These are phyloP conservation scores for Yponomeuta cagnagella DNA, from an alignment of 2,888 invertebrate genomes.

Conservation along the genomic window DNA sequence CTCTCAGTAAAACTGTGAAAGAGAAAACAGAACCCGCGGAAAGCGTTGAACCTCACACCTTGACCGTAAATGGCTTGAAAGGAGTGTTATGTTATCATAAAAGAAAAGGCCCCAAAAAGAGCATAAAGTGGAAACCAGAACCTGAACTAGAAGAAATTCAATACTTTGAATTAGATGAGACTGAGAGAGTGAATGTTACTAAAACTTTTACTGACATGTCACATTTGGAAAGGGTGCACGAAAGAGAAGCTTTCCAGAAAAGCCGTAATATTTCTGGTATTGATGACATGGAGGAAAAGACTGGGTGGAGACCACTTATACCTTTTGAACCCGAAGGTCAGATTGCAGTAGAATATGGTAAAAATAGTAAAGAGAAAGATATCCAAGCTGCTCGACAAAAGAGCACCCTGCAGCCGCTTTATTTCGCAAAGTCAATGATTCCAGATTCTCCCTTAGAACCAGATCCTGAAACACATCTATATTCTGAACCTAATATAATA, in stretches of 20 bases:
- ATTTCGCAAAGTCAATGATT: constrained; percentile 87
- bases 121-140: constrained; percentile 88
- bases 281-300: constrained; percentile 89
- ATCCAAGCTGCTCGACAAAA: constrained; percentile 92
- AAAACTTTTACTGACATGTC: constrained; percentile 94
- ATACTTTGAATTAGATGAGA: constrained; percentile 96
- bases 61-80: constrained; percentile 77
- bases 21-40: constrained; percentile 56
- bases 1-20: constrained; percentile 31
- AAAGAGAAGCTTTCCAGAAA: constrained; percentile 88
- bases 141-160: constrained; percentile 86
- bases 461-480: constrained; percentile 85
- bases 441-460: constrained; percentile 93
- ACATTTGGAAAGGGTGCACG: constrained; percentile 89
- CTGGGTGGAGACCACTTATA: constrained; percentile 83
- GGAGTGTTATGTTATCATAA: constrained; percentile 86
- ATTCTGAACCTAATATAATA: constrained; percentile 87
- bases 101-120: constrained; percentile 86
- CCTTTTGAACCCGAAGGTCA: constrained; percentile 81
- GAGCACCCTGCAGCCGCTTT: constrained; percentile 86
- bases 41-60: constrained; percentile 53
- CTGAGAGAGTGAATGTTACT: constrained; percentile 95
- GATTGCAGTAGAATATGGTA: constrained; percentile 80
- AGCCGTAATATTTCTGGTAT: constrained; percentile 84
- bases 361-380: constrained; percentile 89